Evolutionary conservation across 2,888 invertebrate genomes (phyloP).

Genomic region (Oscheius onirici): DNA sequence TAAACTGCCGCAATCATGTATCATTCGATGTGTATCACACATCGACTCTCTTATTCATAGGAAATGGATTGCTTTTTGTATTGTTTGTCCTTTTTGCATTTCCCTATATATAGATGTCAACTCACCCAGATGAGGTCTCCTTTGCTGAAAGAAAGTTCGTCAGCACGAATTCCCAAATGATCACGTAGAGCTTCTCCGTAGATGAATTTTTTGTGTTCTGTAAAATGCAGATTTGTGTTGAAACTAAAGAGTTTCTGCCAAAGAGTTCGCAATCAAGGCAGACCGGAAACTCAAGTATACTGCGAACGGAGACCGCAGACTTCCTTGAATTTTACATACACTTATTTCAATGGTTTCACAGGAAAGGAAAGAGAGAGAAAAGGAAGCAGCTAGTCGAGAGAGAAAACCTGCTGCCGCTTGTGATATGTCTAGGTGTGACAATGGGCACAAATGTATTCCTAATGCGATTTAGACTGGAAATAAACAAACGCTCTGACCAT

Average conservation of each 20-base stretch:
- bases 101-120: too few species aligned
- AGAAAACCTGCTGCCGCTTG: slow-evolving; percentile 10
- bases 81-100: too few species aligned
- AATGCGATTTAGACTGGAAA: slow-evolving; percentile 4
- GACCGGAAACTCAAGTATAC: slow-evolving; percentile 23
- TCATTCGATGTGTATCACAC: too few species aligned
- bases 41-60: too few species aligned
- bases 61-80: too few species aligned
- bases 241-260: background rate
- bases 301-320: slow-evolving; percentile 14
- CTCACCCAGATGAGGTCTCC: slow-evolving; percentile 74
- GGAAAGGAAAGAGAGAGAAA: background rate
- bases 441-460: background rate
- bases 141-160: slow-evolving; percentile 72
- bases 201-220: slow-evolving; percentile 72
- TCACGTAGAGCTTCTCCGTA: slow-evolving; percentile 73
- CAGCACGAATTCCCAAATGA: slow-evolving; percentile 71
- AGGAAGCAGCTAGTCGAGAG: slow-evolving; percentile 5
- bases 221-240: slow-evolving; percentile 42
- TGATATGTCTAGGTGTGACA: slow-evolving; percentile 4
- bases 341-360: too few species aligned
- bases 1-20: too few species aligned
- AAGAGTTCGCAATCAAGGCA: slow-evolving; percentile 29
- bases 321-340: background rate
- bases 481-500: background rate